Evolutionary conservation across 2,888 invertebrate species (phyloP).

Genomic region (Cantharis flavilabris): DNA sequence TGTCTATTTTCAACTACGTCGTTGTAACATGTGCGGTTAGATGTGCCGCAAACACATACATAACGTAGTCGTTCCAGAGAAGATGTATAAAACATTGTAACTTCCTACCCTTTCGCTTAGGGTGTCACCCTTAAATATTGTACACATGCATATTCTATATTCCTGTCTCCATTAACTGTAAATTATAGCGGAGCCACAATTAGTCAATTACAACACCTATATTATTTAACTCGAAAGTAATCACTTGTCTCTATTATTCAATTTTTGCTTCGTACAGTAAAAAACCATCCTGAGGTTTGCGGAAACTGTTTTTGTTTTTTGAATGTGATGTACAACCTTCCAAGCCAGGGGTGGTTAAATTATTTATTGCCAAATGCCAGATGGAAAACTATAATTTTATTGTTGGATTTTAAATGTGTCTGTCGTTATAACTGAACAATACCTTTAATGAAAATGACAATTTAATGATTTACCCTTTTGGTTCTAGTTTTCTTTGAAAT

Average conservation of each 20-base stretch:
- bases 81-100: constrained; percentile 53
- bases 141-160: constrained; percentile 50
- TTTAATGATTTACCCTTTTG: not conserved
- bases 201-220: constrained; percentile 49
- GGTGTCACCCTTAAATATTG: constrained; percentile 46
- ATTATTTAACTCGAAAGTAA: constrained; percentile 22
- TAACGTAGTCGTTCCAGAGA: constrained; percentile 34
- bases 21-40: constrained; percentile 21
- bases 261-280: not conserved
- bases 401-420: not conserved
- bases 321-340: not conserved
- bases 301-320: not conserved
- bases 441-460: not conserved
- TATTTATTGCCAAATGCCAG: not conserved
- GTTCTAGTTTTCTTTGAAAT: not conserved
- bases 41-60: constrained; percentile 19
- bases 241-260: not conserved
- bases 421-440: not conserved
- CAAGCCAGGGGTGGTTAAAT: not conserved
- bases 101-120: constrained; percentile 49
- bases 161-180: constrained; percentile 46
- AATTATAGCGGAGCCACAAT: constrained; percentile 51
- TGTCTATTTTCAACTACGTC: not conserved
- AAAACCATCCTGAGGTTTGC: not conserved
- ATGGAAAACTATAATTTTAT: not conserved